Base-by-base conservation (phyloP, 2,113 vertebrate genomes). In the Chloropsis hardwickii region DNA sequence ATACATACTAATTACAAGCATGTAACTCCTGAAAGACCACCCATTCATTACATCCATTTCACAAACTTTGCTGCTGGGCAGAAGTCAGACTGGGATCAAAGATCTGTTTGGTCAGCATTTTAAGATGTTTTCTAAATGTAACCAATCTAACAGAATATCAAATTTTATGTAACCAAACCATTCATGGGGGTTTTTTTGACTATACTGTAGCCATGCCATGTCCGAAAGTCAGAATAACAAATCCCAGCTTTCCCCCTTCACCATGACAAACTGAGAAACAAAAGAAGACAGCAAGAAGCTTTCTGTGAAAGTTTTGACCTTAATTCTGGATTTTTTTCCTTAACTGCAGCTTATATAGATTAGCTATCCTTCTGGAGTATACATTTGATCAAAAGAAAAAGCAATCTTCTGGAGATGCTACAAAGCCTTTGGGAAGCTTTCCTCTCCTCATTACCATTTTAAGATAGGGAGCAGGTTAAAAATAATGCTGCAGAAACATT, bases 111-210 rank as follows among this genome's bases (percentile, higher is more conserved):
- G 78, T 44, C 81, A 77, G 29, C 16, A 5, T 89, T 88, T 72
- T 24, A 73, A 61, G 15, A 50, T 74, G 16, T 28, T 77, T 94
- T 90, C 60, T 70, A 90, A 56, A 89, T 62, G 9, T 40, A 82
- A 82, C 10, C 60, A 56, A 50, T 29, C 47, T 58, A 42, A 88
- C 6, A 65, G 27, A 73, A 14, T 14, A 85, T 29, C 35, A 53
- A 54, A 61, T 81, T 88, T 61, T 72, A 80, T n/a, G 11, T 35
- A 58, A 93, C 7, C 29, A 91, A 94, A 96, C 73, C 17, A 79
- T 13, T 42, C 23, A 29, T 2, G 0, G 37, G 37, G 37, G 42
- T 29, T 24, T 50, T 84, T 78, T 4, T 62, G 23, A 62, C 12
- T 65, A 35, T 11, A 66, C 8, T 58, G 44, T 14, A 61, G 67